These are phyloP conservation scores for Calypte anna DNA, from an alignment of 2,113 vertebrate genomes.

Conservation along the genomic window DNA sequence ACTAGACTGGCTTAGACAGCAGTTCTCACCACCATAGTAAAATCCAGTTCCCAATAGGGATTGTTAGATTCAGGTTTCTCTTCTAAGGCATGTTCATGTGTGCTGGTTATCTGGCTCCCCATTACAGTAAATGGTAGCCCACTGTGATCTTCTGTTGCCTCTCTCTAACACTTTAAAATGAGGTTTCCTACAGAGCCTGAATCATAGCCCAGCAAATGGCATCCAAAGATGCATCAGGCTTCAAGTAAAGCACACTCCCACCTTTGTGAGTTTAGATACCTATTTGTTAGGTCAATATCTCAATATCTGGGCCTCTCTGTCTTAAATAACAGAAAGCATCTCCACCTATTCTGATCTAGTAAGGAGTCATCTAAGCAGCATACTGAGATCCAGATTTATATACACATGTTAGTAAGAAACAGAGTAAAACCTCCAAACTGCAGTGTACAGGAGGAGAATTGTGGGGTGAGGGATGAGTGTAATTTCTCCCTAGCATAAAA, in stretches of 20 bases:
- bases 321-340: neutral
- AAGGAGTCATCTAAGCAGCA: neutral
- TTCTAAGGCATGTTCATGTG: neutral
- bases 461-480: neutral
- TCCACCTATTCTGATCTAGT: neutral
- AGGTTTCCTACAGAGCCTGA: neutral
- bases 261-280: neutral
- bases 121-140: neutral
- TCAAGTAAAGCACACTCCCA: neutral
- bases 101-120: neutral
- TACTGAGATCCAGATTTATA: neutral
- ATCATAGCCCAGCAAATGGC: neutral
- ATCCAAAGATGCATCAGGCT: neutral
- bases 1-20: neutral
- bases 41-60: neutral
- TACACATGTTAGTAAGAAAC: rapidly evolving
- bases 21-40: neutral
- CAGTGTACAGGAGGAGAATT: neutral
- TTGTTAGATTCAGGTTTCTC: neutral
- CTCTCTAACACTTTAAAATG: neutral
- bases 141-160: neutral
- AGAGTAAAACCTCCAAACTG: neutral
- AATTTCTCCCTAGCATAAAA: neutral
- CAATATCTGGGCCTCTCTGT: neutral
- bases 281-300: neutral